Conservation (phyloP, 2,888 invertebrate genomes). For the Diplolepis rosae region DNA sequence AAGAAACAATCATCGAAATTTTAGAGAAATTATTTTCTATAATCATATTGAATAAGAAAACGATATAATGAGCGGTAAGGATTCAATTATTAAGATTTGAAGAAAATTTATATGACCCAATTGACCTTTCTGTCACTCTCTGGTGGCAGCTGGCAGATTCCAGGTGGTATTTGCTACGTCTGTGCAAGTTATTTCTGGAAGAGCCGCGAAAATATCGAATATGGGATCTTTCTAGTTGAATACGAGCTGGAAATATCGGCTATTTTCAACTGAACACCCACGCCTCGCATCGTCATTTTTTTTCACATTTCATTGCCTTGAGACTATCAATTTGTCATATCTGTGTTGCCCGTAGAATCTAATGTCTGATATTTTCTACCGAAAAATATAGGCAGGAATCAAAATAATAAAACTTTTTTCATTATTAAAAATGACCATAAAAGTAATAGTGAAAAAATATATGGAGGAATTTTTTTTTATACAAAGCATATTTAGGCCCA, state of each 20-base stretch:
- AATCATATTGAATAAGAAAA: no score
- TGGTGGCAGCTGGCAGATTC: background rate
- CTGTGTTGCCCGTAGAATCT: no score
- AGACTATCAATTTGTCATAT: background rate
- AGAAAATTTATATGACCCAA: background rate
- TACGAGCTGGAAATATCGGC: constrained; percentile 25
- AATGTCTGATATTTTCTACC: background rate
- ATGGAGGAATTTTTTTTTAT: background rate
- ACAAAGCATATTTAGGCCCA: background rate
- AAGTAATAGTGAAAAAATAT: background rate
- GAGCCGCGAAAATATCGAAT: constrained; percentile 14
- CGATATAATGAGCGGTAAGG: no score
- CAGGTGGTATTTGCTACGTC: constrained; percentile 7
- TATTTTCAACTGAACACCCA: constrained; percentile 13
- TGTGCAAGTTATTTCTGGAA: constrained; percentile 23
- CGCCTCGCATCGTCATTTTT: background rate
- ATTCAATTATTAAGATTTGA: no score
- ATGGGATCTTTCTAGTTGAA: constrained; percentile 9
- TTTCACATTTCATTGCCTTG: background rate
- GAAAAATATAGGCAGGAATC: background rate
- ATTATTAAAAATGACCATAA: background rate
- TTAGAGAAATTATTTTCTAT: no score
- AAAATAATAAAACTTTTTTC: background rate
- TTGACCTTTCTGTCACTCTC: background rate
- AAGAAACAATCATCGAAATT: no score